A percentile compares a stretch with the other conserved stretches of the same genome.
Evolutionary conservation across 2,888 invertebrate genomes (phyloP).

Genomic region (Ophion obscuratus): DNA sequence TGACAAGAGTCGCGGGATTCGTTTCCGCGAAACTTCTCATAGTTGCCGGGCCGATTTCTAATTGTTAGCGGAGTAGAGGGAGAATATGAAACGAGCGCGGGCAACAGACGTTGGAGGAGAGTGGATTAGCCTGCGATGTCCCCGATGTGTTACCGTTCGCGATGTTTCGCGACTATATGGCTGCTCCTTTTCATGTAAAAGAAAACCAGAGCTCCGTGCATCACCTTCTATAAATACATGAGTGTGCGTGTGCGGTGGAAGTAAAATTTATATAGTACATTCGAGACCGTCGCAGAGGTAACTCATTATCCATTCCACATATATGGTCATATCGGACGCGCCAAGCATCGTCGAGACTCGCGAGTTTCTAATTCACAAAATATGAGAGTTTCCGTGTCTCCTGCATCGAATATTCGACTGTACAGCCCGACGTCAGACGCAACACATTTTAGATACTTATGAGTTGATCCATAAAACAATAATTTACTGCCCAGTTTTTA

Average conservation of each 20-base stretch:
- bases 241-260: not conserved
- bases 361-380: slow-evolving; percentile 65
- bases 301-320: slow-evolving; percentile 65
- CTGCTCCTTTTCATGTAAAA: slow-evolving; percentile 36
- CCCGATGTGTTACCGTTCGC: slow-evolving; percentile 52
- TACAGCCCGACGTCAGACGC: slow-evolving; percentile 4
- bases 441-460: not conserved
- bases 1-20: slow-evolving; percentile 49
- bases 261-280: slow-evolving; percentile 9
- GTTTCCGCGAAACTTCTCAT: slow-evolving; percentile 62
- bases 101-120: slow-evolving; percentile 22
- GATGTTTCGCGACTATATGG: slow-evolving; percentile 5
- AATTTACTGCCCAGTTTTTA: no score
- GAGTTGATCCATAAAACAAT: not conserved
- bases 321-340: slow-evolving; percentile 63
- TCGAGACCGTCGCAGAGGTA: slow-evolving; percentile 31
- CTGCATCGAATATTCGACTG: not conserved
- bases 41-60: slow-evolving; percentile 60
- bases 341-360: slow-evolving; percentile 45
- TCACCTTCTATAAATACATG: slow-evolving; percentile 1
- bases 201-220: slow-evolving; percentile 53
- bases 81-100: slow-evolving; percentile 35
- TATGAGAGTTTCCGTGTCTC: slow-evolving; percentile 37
- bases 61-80: slow-evolving; percentile 50
- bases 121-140: slow-evolving; percentile 50